phyloP scores from a whole-genome alignment of 2,888 invertebrate genomes.

The Geotrupes spiniger region DNA sequence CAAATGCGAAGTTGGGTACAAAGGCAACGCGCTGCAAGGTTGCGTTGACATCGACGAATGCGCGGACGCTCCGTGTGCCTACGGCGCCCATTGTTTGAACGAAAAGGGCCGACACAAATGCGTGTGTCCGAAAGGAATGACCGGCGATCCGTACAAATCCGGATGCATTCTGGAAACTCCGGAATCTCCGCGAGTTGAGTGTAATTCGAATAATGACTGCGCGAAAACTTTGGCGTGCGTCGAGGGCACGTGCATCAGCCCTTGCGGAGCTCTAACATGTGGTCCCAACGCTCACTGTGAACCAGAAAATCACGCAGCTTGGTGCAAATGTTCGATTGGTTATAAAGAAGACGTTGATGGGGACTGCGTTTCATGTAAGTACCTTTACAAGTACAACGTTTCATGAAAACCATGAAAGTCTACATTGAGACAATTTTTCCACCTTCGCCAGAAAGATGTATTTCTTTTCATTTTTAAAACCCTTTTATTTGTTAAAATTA shows the following conservation, averaged over 20 bases:
- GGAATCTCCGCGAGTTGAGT: constrained; percentile 62
- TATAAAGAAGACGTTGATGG: constrained; percentile 75
- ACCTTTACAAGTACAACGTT: constrained; percentile 9
- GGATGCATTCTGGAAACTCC: constrained; percentile 66
- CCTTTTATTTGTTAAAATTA: too few species aligned
- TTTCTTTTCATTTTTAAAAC: too few species aligned
- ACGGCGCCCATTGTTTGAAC: constrained; percentile 86
- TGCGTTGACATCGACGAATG: constrained; percentile 88
- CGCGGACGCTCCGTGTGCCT: constrained; percentile 76
- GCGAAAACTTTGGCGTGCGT: constrained; percentile 77
- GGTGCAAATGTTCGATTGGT: constrained; percentile 84
- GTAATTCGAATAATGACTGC: constrained; percentile 72
- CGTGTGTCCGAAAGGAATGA: constrained; percentile 77
- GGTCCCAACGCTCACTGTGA: constrained; percentile 85
- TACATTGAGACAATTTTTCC: neutral
- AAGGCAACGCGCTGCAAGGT: constrained; percentile 81
- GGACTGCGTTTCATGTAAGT: constrained; percentile 78
- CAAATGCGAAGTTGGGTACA: constrained; percentile 82
- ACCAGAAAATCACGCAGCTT: constrained; percentile 82
- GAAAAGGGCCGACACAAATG: constrained; percentile 84
- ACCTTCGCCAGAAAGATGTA: too few species aligned
- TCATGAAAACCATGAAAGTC: neutral
- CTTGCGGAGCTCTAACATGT: constrained; percentile 74
- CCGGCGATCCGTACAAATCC: constrained; percentile 80
- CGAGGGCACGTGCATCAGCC: constrained; percentile 76